Evolutionary conservation across 1,140 invertebrate species (phyloP).

Genomic region (Lucilia sericata): DNA sequence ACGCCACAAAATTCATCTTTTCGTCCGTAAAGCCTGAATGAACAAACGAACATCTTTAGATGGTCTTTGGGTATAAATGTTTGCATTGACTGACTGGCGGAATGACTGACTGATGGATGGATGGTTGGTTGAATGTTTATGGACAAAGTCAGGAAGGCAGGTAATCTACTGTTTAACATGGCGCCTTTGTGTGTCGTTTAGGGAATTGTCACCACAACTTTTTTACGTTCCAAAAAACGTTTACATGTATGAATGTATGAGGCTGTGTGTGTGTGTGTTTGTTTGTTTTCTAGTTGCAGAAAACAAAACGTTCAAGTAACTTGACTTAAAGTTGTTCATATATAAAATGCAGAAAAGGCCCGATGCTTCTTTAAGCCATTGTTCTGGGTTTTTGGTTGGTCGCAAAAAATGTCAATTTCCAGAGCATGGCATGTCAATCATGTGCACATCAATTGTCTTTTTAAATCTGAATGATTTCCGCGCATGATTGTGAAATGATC

Average conservation of each 20-base stretch:
- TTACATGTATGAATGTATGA: too few relatives aligned
- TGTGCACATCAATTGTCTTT: slow-evolving; percentile 48
- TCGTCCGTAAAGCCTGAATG: background rate
- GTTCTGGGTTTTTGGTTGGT: slow-evolving; percentile 1
- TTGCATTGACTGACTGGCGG: background rate
- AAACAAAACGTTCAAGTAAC: background rate
- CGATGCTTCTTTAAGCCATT: background rate
- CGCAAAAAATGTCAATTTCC: slow-evolving; percentile 39
- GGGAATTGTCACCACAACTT: slow-evolving; percentile 49
- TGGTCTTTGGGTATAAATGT: background rate
- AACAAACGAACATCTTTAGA: too few relatives aligned
- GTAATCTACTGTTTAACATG: slow-evolving; percentile 46
- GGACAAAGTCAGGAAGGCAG: background rate
- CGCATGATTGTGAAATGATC: slow-evolving; percentile 7
- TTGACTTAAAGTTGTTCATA: background rate
- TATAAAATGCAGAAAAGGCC: background rate
- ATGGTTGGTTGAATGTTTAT: background rate
- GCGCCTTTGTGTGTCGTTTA: slow-evolving; percentile 50
- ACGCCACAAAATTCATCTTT: slow-evolving; percentile 41
- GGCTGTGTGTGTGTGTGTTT: background rate
- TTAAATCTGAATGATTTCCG: slow-evolving; percentile 29
- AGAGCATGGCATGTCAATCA: slow-evolving; percentile 49
- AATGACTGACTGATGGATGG: background rate
- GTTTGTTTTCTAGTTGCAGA: background rate
- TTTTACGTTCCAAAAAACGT: background rate